Evolutionary conservation across 2,797 vertebrate genomes (phyloP).

Genomic region (Rhynchonycteris naso): DNA sequence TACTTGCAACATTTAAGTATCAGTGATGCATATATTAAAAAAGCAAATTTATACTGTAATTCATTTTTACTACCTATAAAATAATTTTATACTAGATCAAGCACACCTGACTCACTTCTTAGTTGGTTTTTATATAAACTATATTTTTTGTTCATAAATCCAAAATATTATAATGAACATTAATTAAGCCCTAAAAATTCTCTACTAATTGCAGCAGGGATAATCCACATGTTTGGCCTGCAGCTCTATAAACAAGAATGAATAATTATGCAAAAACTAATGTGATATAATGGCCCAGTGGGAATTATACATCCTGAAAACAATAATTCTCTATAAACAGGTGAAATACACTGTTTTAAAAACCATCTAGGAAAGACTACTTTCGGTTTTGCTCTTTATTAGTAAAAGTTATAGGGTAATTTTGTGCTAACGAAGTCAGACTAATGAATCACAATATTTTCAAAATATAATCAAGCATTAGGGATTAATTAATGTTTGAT

Average conservation of each 20-base stretch:
- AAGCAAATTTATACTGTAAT: neutral
- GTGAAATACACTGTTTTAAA: neutral
- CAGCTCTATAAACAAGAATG: slow-evolving; percentile 58
- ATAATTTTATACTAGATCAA: neutral
- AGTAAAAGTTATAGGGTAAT: slow-evolving; percentile 49
- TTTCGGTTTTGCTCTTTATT: slow-evolving; percentile 56
- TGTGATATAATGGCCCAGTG: slow-evolving; percentile 45
- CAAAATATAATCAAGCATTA: slow-evolving; percentile 48
- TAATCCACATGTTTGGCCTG: slow-evolving; percentile 34
- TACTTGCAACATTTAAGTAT: neutral
- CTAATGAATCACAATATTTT: slow-evolving; percentile 63
- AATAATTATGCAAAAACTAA: slow-evolving; percentile 29
- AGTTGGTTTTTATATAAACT: slow-evolving; percentile 12
- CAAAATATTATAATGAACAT: slow-evolving; percentile 40
- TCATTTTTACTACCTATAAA: slow-evolving; percentile 39
- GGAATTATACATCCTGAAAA: slow-evolving; percentile 33
- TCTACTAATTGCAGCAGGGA: slow-evolving; percentile 4
- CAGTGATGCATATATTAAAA: slow-evolving; percentile 15
- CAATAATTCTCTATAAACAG: slow-evolving; percentile 45
- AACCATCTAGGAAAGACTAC: neutral
- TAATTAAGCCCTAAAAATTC: slow-evolving; percentile 54
- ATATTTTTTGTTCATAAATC: slow-evolving; percentile 53
- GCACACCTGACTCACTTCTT: neutral
- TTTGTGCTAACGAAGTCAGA: slow-evolving; percentile 60
- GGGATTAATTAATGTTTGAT: slow-evolving; percentile 6